These are phyloP conservation scores for Eptatretus burgeri DNA, from an alignment of 2,113 vertebrate genomes.

Conservation along the genomic window DNA sequence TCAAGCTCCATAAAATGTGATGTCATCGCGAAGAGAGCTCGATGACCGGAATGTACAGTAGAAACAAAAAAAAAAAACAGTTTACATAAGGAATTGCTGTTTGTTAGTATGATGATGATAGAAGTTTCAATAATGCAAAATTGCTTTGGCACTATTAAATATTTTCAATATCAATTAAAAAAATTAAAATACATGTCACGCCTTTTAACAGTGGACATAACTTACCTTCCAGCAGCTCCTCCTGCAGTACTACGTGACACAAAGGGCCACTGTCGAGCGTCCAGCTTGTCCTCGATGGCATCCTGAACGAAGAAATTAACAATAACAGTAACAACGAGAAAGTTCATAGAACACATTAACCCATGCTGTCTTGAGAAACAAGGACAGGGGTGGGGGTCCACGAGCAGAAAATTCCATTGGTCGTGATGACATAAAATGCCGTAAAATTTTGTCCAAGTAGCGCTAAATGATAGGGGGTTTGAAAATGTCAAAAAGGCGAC, in stretches of 20 bases:
- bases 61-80: not conserved
- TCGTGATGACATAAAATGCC: not conserved
- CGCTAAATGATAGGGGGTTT: not conserved
- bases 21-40: too few species aligned
- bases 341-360: too few species aligned
- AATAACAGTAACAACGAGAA: too few species aligned
- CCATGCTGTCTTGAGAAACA: too few species aligned
- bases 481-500: too few species aligned
- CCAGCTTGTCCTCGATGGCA: conserved; percentile 3
- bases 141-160: not conserved
- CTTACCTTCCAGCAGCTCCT: not conserved
- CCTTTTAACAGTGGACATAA: not conserved
- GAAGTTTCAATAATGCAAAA: not conserved
- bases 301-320: not conserved
- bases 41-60: too few species aligned
- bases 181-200: not conserved
- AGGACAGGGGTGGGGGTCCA: not conserved
- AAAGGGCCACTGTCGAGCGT: not conserved
- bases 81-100: not conserved
- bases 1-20: too few species aligned
- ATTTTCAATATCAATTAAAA: not conserved
- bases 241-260: not conserved
- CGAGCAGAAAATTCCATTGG: not conserved
- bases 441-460: not conserved
- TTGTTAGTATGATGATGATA: not conserved